Base-by-base conservation (phyloP, 2,797 vertebrate genomes). In the Eutrigla gurnardus region DNA sequence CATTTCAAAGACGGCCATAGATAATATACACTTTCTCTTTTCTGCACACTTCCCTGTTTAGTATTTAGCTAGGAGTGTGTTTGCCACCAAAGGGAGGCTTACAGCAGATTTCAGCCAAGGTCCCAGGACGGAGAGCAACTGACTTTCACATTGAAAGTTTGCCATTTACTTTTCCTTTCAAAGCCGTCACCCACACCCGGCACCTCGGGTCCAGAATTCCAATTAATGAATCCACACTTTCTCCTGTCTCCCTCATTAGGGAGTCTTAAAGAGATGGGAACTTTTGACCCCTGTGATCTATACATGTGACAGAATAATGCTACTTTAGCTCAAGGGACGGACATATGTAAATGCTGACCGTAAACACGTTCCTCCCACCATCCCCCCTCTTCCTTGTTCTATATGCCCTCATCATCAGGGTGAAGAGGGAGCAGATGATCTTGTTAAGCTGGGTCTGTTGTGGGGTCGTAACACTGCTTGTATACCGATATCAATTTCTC, bases 271-370 rank as follows among this genome's bases (percentile, higher is more conserved):
- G 65, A 78, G 74, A 86, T 11, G 33, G 40, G 42, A 80, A 82
- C 81, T 71, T 82, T 65, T 89, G 82, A 91, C 89, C 83, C 65
- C 47, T 60, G 67, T 83, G 85, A 91, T 91, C 78, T 64, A 76
- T 87, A 75, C 73, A 81, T 80, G 70, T 85, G 85, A 86, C 83
- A 88, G 74, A 81, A 81, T 86, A 86, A 89, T 79, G 63, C 75
- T 69, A 39, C 52, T 40, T 54, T 73, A 46, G 67, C 86, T 84
- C 69, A 60, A 42, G 80, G 78, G 85, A 75, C 3, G 7, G 63
- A 37, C 63, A 77, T 73, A 80, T 80, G 67, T 73, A 82, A 89
- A 87, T 75, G 64, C 53, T 69, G 66, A 63, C 53, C 37, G 32
- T 53, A 40, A 39, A 58, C 78, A 61, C 40, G 14, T 67, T 81